These are phyloP conservation scores for Heliconius ethilla DNA, from an alignment of 2,888 invertebrate species.

Conservation along the genomic window DNA sequence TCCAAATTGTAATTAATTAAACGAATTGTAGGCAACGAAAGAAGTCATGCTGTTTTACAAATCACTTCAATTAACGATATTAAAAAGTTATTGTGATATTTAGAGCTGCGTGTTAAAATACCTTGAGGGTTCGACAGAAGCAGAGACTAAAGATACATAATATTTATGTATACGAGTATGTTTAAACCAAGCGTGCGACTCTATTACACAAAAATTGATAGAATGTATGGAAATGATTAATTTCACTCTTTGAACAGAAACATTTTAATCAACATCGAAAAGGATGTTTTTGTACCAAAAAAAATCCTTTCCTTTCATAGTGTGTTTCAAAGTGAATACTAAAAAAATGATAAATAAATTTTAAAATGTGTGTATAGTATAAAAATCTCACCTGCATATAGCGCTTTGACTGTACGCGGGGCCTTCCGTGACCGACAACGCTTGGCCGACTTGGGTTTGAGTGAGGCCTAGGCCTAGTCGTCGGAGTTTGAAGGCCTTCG, in stretches of 20 bases:
- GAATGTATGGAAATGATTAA: conserved; percentile 17
- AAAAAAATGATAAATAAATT: conserved; percentile 28
- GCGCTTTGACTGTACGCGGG: conserved; percentile 99
- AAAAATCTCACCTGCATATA: conserved; percentile 93
- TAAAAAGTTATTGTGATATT: conserved; percentile 78
- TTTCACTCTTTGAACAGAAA: conserved; percentile 9
- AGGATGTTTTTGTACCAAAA: not conserved
- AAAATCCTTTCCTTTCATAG: not conserved
- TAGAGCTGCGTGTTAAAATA: conserved; percentile 66
- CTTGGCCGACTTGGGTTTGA: conserved; percentile 98
- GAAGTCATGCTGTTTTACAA: conserved; percentile 82
- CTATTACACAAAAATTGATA: conserved; percentile 54
- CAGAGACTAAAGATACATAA: conserved; percentile 15
- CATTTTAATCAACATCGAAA: conserved; percentile 18
- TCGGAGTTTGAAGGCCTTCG: conserved; percentile 97
- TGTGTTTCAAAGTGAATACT: conserved; percentile 33
- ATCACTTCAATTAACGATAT: conserved; percentile 82
- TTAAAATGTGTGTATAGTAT: conserved; percentile 22
- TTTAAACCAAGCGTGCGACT: conserved; percentile 70
- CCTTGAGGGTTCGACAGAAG: conserved; percentile 40
- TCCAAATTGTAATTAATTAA: conserved; percentile 80
- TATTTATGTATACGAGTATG: not conserved
- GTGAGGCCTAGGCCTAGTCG: conserved; percentile 96
- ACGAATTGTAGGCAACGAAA: conserved; percentile 81
- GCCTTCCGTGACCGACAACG: conserved; percentile 96